These are phyloP conservation scores for Xenus cinereus DNA, from an alignment of 2,113 vertebrate species.

Conservation along the genomic window DNA sequence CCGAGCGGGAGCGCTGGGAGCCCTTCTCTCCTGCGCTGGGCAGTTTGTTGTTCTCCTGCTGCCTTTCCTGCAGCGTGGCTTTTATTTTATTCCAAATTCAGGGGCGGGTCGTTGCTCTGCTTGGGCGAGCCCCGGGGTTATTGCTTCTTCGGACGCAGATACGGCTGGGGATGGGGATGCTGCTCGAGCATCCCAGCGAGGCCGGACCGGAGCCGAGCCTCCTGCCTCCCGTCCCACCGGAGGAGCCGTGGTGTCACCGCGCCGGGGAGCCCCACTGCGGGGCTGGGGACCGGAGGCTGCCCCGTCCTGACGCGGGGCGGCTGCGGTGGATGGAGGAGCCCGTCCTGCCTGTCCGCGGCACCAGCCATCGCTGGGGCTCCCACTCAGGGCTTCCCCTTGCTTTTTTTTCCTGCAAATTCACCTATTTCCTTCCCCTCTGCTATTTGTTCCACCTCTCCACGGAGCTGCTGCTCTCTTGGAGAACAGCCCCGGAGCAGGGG, in stretches of 20 bases:
- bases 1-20: not conserved
- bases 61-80: rapidly evolving
- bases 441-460: not conserved
- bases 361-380: not conserved
- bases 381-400: not conserved
- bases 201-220: not conserved
- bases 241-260: not conserved
- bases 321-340: not conserved
- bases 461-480: not conserved
- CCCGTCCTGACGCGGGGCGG: rapidly evolving
- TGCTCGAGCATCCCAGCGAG: not conserved
- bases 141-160: not conserved
- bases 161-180: rapidly evolving
- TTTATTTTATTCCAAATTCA: too few relatives aligned
- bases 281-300: not conserved
- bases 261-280: rapidly evolving
- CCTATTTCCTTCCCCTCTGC: not conserved
- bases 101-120: not conserved
- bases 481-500: rapidly evolving
- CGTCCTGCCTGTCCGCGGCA: not conserved
- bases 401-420: too few relatives aligned
- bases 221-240: not conserved
- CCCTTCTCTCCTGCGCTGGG: rapidly evolving
- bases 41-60: not conserved
- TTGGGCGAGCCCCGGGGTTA: rapidly evolving